Evolutionary conservation across 2,888 invertebrate species (phyloP), one percentile per base, ranked within the genome.

Genomic region (Aethes cnicana): DNA sequence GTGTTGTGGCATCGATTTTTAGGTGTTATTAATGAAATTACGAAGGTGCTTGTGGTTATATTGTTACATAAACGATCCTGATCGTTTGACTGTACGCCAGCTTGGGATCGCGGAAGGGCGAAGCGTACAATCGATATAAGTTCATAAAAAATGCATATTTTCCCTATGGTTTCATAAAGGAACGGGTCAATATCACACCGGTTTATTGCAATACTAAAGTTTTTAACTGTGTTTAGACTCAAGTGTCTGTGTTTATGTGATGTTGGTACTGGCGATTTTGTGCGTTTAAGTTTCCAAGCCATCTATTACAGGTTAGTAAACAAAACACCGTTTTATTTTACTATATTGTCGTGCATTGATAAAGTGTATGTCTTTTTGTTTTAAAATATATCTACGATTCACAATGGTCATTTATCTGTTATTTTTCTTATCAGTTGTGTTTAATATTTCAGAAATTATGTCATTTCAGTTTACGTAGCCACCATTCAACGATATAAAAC

Each of bases 21-120:
- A 85, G 83, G 80, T 86, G 86, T 86, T 88, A 88, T 88, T 87
- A 88, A 85, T 87, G 84, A 87, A 87, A 87, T 87, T 84, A 86
- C 78, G 68, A 74, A 84, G 78, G 83, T 85, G 83, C 78, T 84
- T 71, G 80, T 73, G 76, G 79, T 85, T 79, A 81, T 84, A 80
- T 77, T 76, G 72, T 76, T 73, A 71, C 69, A 65, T 71, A 72
- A 64, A 66, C 63, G 69, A 78, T 77, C 72, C 72, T 65, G 74
- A 72, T 77, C 56, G 59, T 57, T 62, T 68, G 60, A 63, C 56
- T 63, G 71, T 69, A 72, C 68, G 58, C 66, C 65, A 59, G 57
- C 64, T 64, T 62, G 55, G 50, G 59, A 57, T 63, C 62, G 53
- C 57, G 46, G 61, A 60, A 56, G 56, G 59, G 63, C 61, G 67